These are phyloP conservation scores for Fragum whitleyi DNA, from an alignment of 2,888 invertebrate species.

Conservation along the genomic window DNA sequence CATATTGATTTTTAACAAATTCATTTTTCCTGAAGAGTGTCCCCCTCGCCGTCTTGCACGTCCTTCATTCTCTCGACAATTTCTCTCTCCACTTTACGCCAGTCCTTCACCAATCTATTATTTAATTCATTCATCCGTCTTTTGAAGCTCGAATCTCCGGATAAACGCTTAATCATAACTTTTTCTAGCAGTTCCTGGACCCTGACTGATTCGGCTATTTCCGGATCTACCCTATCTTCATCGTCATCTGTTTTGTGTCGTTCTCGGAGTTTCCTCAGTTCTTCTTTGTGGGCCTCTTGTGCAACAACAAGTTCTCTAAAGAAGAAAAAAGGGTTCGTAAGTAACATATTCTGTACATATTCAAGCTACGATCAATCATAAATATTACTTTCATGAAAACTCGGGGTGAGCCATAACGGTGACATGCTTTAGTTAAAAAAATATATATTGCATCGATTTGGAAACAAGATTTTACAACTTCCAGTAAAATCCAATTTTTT, in stretches of 20 bases:
- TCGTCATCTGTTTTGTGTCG: slow-evolving; percentile 5
- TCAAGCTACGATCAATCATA: background rate
- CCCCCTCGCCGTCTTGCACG: background rate
- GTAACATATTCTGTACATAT: no score
- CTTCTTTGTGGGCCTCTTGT: slow-evolving; percentile 20
- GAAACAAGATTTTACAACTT: no score
- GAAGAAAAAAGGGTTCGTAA: background rate
- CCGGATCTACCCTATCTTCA: slow-evolving; percentile 5
- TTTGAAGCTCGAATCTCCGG: slow-evolving; percentile 25
- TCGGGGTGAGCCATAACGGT: background rate
- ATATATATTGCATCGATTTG: no score
- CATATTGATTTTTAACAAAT: no score
- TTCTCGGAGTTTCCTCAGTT: slow-evolving; percentile 14
- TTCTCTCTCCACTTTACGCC: slow-evolving; percentile 3
- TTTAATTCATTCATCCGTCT: slow-evolving; percentile 19
- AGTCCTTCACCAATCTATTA: slow-evolving; percentile 5
- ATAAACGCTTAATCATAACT: slow-evolving; percentile 22
- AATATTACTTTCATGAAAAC: background rate
- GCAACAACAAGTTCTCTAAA: slow-evolving; percentile 12
- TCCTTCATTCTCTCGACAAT: slow-evolving; percentile 17
- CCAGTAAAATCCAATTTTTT: no score
- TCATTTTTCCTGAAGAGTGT: background rate
- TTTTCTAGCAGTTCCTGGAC: slow-evolving; percentile 22
- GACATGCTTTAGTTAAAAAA: background rate
- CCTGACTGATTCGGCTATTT: slow-evolving; percentile 14